Conservation (phyloP, 2,113 vertebrate species). For the Antechinus flavipes region DNA sequence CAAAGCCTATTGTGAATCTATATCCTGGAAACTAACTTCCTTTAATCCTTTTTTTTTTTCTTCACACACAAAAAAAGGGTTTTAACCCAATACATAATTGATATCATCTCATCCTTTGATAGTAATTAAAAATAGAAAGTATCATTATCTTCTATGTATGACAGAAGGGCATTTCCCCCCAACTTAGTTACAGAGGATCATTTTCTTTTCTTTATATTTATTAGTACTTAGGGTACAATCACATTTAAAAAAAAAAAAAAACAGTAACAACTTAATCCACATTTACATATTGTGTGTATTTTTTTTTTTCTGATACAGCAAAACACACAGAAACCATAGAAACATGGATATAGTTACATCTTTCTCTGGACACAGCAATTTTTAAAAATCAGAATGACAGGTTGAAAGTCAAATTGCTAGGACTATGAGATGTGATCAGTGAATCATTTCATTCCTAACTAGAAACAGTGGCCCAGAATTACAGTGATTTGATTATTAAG, state of each 20-base stretch:
- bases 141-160: conserved; percentile 19
- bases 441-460: conserved; percentile 15
- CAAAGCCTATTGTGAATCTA: neutral
- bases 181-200: neutral
- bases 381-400: neutral
- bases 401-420: neutral
- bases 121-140: conserved; percentile 53
- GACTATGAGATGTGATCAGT: neutral
- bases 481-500: conserved; percentile 42
- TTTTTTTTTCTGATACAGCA: conserved; percentile 22
- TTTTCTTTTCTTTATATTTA: conserved; percentile 41
- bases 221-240: neutral
- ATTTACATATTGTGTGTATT: too few relatives aligned
- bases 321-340: neutral
- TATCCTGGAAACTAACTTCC: neutral
- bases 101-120: conserved; percentile 31
- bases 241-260: conserved; percentile 9
- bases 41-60: neutral
- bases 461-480: conserved; percentile 24
- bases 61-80: conserved; percentile 10
- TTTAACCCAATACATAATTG: conserved; percentile 28
- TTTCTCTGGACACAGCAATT: neutral
- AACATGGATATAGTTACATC: neutral
- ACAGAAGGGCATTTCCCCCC: conserved; percentile 16
- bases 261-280: neutral